Conservation (phyloP, 2,797 vertebrate genomes). For the Phaenicophaeus curvirostris region DNA sequence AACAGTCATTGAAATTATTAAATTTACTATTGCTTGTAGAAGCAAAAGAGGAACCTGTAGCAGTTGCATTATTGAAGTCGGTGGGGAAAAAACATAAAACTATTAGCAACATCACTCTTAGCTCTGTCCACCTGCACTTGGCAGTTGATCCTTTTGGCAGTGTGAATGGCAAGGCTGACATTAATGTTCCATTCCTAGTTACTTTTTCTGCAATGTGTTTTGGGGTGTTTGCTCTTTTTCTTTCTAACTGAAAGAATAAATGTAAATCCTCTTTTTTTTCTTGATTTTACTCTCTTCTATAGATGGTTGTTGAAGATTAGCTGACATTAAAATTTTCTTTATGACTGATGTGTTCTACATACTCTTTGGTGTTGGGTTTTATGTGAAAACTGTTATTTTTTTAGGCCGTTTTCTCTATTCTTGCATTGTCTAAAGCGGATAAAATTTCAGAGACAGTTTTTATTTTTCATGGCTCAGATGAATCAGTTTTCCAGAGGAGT, state of each 20-base stretch:
- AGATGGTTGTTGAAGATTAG: neutral
- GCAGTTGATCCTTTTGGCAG: neutral
- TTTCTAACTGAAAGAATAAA: neutral
- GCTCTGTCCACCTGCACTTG: neutral
- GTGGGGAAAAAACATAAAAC: neutral
- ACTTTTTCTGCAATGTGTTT: neutral
- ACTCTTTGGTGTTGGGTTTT: neutral
- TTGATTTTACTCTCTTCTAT: neutral
- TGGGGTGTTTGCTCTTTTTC: neutral
- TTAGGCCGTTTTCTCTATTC: neutral
- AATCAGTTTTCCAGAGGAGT: neutral
- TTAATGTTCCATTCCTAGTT: neutral
- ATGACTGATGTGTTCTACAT: neutral
- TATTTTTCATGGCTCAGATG: neutral
- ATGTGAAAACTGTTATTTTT: neutral
- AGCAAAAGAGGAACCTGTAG: neutral
- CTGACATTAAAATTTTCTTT: neutral
- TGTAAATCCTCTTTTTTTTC: fast-evolving
- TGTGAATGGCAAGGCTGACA: neutral
- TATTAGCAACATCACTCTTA: neutral
- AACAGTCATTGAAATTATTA: neutral
- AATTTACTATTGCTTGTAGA: neutral
- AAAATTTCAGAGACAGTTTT: neutral
- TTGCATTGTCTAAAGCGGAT: neutral
- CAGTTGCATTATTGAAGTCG: neutral